Evolutionary conservation across 30 jellyfish, hydroid and myxozoan genomes (phyloP), one percentile per base, ranked within the genome.

Genomic region (Pseudorhiza aurosa): DNA sequence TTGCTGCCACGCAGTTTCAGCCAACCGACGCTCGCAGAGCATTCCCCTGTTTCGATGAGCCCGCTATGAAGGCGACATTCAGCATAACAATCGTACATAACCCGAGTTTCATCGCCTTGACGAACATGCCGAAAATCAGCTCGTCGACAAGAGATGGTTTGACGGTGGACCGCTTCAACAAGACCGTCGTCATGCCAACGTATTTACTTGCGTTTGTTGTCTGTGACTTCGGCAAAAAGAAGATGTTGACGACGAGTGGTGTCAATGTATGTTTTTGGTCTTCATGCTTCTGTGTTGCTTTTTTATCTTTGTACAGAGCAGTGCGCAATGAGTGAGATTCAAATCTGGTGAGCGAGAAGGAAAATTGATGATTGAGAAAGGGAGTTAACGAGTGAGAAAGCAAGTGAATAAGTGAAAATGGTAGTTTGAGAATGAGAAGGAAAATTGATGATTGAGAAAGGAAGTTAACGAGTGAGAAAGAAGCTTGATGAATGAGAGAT

Each of bases 11-110:
- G 12, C 97, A 93, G 87, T 93, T 93, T 46, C 95, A 86, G 82
- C 97, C 98, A 30, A 87, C 95, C 8, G 96, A 85, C 51, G 94
- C 96, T 3, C 95, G 98, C 29, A 67, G 94, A 27, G 98, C 94
- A 5, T 93, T 85, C 32, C 98, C 98, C 1, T 93, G 96, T 43
- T 93, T 93, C 58, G 98, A 93, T 46, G 98, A 93, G 80, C 98
- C 98, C 18, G 91, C 96, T 30, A 33, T 93, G 87, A 93, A 93
- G 56, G 96, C 98, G 5, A 79, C 79, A 0, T 93, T 93, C 83
- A 81, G 50, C 25, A 77, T 86, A 7, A 31, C 97, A 10, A 10
- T 93, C 27, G 81, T 36, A 10, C 97, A 87, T 55, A 89, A 72
- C 32, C 87, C 87, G 0, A 29, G 24, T 19, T 81, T 45, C 82